Evolutionary conservation across 53 echinoderm and acorn worm genomes (phyloP), one percentile per base, ranked within the genome.

Genomic region (Actinopyga echinites): DNA sequence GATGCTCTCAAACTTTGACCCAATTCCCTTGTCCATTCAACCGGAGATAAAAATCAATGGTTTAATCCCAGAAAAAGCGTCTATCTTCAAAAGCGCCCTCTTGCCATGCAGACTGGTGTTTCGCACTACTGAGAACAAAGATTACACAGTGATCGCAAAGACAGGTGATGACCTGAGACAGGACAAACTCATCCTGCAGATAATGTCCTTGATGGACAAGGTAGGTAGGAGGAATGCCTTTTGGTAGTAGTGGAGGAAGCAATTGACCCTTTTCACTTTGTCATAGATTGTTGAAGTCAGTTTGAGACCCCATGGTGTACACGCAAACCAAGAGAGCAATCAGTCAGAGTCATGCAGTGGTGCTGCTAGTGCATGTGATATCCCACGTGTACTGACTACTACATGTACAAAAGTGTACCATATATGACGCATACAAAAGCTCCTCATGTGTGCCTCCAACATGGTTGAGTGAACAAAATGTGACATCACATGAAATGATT

Each of bases 151-250:
- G 73, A 92, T 99, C 56, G 95, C 92, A 24, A 99, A 99, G 90
- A 99, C 87, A 42, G 99, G 99, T 23, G 99, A 99, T 80, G 99
- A 99, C 34, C 81, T 99, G 34, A 88, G 99, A 28, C 99, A 99
- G 68, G 99, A 99, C 54, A 94, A 99, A 45, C 92, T 99, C 10
- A 99, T 99, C 66, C 83, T 95, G 43, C 99, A 99, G 67, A 99
- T 99, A 83, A 92, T 99, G 35, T 92, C 95, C 17, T 83, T 99
- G 20, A 99, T 99, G 99, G 99, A 99, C 74, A 95, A 94, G 92
- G 99, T 99, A 67, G 36, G 57, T 22, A 56, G 34, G 45, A 17
- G 30, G 17, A 15, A 49, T 4, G 20, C 8, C 5, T n/a, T 56
- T 25, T n/a, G n/a, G n/a, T n/a, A n/a, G 53, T 23, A 12, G 29